phyloP scores from a whole-genome alignment of 1,140 invertebrate genomes.

The Steinernema feltiae region DNA sequence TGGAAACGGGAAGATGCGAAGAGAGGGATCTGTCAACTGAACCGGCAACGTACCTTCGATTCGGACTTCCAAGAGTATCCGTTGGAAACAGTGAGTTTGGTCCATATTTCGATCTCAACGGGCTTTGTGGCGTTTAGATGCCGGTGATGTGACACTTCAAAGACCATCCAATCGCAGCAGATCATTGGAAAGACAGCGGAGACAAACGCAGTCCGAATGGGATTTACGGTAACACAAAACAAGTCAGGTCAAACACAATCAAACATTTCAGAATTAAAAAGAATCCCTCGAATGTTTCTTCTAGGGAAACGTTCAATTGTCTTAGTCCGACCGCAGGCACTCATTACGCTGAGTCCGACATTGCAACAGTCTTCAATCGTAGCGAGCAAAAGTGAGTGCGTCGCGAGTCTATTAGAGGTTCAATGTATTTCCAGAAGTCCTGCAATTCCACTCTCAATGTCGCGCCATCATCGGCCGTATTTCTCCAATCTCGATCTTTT shows the following conservation, averaged over 20 bases:
- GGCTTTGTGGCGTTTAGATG: conserved; percentile 11
- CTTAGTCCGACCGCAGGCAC: not conserved
- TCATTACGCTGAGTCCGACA: conserved; percentile 17
- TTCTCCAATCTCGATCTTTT: conserved; percentile 30
- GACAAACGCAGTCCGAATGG: not conserved
- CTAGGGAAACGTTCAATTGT: not conserved
- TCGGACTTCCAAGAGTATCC: conserved; percentile 2
- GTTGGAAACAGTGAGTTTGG: conserved; percentile 18
- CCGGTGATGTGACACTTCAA: not conserved
- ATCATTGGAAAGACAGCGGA: not conserved
- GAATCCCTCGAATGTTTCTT: not conserved
- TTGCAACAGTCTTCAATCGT: conserved; percentile 7
- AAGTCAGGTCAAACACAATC: not conserved
- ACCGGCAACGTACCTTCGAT: not conserved
- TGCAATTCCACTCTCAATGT: not conserved
- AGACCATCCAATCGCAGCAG: not conserved
- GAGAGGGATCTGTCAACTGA: not conserved
- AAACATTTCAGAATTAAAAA: not conserved
- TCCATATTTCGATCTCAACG: not conserved
- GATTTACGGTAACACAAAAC: not conserved
- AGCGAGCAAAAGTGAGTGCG: not conserved
- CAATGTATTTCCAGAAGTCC: not conserved
- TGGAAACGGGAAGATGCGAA: not conserved
- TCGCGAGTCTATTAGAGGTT: not conserved
- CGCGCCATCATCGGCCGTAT: conserved; percentile 29